Conservation (phyloP, 2,113 vertebrate genomes). For the Panthera tigris region DNA sequence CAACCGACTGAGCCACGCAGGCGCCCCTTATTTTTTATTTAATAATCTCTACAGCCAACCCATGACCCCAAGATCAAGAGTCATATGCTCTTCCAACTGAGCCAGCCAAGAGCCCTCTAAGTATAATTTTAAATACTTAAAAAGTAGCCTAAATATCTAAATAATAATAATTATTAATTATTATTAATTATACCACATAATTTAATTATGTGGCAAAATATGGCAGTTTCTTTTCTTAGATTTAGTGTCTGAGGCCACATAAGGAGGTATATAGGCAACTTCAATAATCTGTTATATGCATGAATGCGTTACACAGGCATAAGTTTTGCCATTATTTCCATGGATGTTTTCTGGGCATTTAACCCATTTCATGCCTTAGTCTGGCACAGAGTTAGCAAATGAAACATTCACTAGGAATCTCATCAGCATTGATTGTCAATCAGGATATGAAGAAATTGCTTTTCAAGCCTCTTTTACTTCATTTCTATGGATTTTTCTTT, state of each 20-base stretch:
- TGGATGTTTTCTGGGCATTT: not conserved
- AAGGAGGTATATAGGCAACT: not conserved
- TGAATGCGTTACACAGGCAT: not conserved
- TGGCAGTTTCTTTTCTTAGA: not conserved
- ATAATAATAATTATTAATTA: not conserved
- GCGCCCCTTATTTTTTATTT: too few species aligned
- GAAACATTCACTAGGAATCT: not conserved
- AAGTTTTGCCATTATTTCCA: not conserved
- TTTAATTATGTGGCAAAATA: not conserved
- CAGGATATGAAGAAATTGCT: not conserved
- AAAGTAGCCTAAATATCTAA: not conserved
- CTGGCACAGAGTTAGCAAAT: not conserved
- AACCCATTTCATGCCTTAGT: not conserved
- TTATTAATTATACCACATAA: too few species aligned
- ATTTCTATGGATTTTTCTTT: not conserved
- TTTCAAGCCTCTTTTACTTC: not conserved
- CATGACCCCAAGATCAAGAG: too few species aligned
- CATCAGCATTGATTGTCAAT: not conserved
- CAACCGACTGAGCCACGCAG: too few species aligned
- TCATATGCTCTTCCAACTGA: too few species aligned
- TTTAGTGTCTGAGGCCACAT: not conserved
- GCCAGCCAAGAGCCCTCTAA: not conserved
- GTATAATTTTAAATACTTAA: not conserved
- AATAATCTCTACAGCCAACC: too few species aligned
- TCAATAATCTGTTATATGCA: not conserved